phyloP scores from a whole-genome alignment of 64 coral and sea anemone genomes.

The Anthopleura sola region DNA sequence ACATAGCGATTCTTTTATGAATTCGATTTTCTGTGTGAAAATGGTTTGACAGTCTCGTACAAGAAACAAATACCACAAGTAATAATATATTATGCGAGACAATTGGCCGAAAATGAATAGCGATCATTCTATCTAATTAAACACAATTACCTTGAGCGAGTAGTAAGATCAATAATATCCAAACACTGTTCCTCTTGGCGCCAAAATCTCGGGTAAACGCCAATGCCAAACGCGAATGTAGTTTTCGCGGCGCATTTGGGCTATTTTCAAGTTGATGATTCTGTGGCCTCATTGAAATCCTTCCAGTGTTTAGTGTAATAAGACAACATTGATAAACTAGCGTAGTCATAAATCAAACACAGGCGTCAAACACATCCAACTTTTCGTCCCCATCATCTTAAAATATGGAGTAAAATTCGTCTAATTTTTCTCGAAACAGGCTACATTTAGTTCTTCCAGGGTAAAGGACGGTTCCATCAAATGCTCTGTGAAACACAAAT shows the following conservation, averaged over 20 bases:
- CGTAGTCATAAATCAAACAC: neutral
- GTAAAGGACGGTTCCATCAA: neutral
- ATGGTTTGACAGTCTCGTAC: slow-evolving; percentile 7
- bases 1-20: neutral
- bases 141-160: slow-evolving; percentile 21
- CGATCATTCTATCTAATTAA: slow-evolving; percentile 13
- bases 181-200: neutral
- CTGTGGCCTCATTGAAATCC: neutral
- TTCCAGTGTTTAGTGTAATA: neutral
- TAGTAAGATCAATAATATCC: slow-evolving; percentile 1
- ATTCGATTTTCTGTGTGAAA: neutral
- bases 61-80: neutral
- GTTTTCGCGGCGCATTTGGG: neutral
- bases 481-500: slow-evolving; percentile 12
- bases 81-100: neutral
- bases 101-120: neutral
- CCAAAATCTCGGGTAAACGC: neutral
- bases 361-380: neutral
- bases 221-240: neutral
- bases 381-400: neutral
- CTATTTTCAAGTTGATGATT: neutral
- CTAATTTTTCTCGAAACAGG: neutral
- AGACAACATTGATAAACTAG: neutral
- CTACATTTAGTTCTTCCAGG: slow-evolving; percentile 2
- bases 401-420: neutral